Percentiles rank a stretch among this genome's conserved stretches.
phyloP scores from a whole-genome alignment of 2,797 vertebrate species.

The Scarus forsteni region DNA sequence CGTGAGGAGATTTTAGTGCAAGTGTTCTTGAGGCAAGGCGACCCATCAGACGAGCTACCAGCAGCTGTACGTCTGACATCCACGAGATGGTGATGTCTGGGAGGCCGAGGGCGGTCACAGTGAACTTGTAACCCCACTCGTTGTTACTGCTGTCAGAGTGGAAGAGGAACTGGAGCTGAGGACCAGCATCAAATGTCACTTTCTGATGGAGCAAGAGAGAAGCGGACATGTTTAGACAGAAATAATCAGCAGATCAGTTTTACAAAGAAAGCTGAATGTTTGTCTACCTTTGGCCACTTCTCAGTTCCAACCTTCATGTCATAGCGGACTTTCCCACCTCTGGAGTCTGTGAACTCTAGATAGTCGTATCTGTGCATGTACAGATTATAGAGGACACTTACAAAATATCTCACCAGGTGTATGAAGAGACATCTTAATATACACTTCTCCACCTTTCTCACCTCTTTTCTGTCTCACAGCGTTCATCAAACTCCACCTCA shows the following conservation, averaged over 20 bases:
- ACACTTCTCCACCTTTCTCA: constrained; percentile 53
- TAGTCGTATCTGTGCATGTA: constrained; percentile 91
- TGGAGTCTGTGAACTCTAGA: constrained; percentile 96
- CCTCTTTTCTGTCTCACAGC: constrained; percentile 98
- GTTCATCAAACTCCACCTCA: constrained; percentile 98
- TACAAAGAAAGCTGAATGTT: background rate
- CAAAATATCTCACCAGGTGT: background rate
- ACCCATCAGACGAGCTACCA: constrained; percentile 96
- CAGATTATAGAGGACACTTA: background rate
- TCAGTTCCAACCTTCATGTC: constrained; percentile 97
- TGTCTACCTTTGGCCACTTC: constrained; percentile 96
- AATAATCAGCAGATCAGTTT: background rate
- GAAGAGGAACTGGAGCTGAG: constrained; percentile 98
- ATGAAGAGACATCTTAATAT: background rate
- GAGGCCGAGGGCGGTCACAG: constrained; percentile 92
- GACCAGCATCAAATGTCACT: constrained; percentile 96
- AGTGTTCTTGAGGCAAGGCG: constrained; percentile 95
- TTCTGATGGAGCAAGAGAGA: constrained; percentile 83
- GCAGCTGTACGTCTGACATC: constrained; percentile 95
- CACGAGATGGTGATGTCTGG: constrained; percentile 95
- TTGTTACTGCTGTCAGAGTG: constrained; percentile 98
- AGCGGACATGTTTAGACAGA: background rate
- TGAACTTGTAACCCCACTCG: constrained; percentile 99
- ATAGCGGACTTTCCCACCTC: constrained; percentile 97
- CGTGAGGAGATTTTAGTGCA: constrained; percentile 89